A percentile compares a stretch with the other conserved stretches of the same genome.
Conservation (phyloP, 2,888 invertebrate species). For the Sphaeridia pumilis region DNA sequence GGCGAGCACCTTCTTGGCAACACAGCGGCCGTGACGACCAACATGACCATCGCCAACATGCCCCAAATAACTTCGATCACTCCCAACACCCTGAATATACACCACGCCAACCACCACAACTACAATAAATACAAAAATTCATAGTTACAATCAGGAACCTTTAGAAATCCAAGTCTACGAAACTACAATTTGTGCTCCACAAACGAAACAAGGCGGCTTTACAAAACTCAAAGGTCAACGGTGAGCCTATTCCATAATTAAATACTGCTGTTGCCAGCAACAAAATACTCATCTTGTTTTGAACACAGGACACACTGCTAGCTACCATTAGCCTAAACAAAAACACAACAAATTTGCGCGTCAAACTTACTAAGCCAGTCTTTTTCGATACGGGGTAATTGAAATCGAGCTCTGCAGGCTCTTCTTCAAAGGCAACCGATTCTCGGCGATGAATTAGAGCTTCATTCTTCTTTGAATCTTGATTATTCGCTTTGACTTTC, state of each 20-base stretch:
- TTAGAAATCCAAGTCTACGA: too few species aligned
- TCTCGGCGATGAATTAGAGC: neutral
- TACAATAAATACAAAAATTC: constrained; percentile 19
- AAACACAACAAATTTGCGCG: too few species aligned
- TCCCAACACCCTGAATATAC: constrained; percentile 32
- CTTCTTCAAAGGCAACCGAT: neutral
- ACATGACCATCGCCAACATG: constrained; percentile 29
- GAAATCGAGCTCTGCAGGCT: neutral
- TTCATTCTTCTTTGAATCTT: constrained; percentile 19
- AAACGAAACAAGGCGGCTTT: too few species aligned
- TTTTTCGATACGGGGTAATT: constrained; percentile 1
- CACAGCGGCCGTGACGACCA: constrained; percentile 31
- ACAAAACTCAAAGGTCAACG: too few species aligned
- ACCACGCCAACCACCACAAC: constrained; percentile 35
- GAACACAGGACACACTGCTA: too few species aligned
- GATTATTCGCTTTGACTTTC: constrained; percentile 31
- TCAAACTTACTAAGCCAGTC: constrained; percentile 12
- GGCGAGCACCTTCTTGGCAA: constrained; percentile 26
- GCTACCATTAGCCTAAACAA: too few species aligned
- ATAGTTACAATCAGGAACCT: neutral
- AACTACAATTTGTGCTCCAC: too few species aligned
- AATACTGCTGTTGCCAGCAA: too few species aligned
- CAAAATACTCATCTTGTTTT: too few species aligned
- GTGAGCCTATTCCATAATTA: too few species aligned
- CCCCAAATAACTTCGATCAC: constrained; percentile 31